Evolutionary conservation across 2,113 vertebrate species (phyloP).

Genomic region (Nothocercus julius): DNA sequence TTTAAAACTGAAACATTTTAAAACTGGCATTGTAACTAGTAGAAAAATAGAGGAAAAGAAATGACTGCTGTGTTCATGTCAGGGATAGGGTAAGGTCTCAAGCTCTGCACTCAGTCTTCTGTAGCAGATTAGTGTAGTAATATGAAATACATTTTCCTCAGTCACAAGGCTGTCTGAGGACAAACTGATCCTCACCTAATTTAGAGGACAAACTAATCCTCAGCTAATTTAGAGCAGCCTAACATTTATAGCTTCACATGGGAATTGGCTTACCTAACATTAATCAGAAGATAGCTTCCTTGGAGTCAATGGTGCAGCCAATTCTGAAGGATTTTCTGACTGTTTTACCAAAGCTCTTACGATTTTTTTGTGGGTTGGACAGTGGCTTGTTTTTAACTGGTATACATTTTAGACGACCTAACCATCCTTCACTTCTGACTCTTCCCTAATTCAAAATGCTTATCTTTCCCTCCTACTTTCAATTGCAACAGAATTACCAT

Average conservation of each 20-base stretch:
- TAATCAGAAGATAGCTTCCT: neutral
- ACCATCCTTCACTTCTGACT: neutral
- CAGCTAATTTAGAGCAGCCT: neutral
- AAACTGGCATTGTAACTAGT: neutral
- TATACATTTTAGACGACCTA: neutral
- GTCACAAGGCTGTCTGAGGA: conserved; percentile 6
- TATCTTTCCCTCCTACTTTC: neutral
- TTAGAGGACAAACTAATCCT: neutral
- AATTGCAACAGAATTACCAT: neutral
- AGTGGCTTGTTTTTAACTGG: neutral
- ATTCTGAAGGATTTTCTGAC: neutral
- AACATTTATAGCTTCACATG: neutral
- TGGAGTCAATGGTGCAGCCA: neutral
- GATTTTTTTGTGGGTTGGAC: neutral
- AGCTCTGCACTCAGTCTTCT: neutral
- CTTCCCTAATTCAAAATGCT: neutral
- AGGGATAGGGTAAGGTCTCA: neutral
- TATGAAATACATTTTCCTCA: neutral
- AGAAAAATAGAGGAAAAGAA: neutral
- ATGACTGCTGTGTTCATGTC: neutral
- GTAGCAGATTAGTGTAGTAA: neutral
- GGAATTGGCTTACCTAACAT: neutral
- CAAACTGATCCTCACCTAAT: neutral
- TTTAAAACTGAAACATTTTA: neutral
- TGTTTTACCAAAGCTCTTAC: neutral